Evolutionary conservation across 2,113 vertebrate genomes (phyloP), one percentile per base, ranked within the genome.

Genomic region (Saguinus midas): DNA sequence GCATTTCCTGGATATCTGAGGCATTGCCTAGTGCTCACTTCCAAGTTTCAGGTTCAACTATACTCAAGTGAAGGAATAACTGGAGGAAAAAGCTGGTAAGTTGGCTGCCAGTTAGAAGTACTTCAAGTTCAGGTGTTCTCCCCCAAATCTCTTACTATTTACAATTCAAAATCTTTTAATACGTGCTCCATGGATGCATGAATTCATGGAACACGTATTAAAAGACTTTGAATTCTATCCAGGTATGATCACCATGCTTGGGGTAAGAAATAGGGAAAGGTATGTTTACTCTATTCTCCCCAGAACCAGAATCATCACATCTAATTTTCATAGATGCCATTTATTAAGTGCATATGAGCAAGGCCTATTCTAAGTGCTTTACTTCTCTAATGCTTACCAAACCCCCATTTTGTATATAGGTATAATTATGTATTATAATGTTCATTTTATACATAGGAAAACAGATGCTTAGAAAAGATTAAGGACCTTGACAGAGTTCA

Each of bases 381-480:
- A 58, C 21, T 96, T 87, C 75, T 73, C 45, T 72, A 93, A 61
- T 20, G 40, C 25, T 87, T 73, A 83, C 0, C n/a, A 82, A 92
- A 50, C 9, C 23, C 40, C 27, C 23, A 93, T 70, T 14, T 76
- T 91, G 73, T 40, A 45, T 85, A 40, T 79, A 79, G 78, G 20
- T 32, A 43, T 40, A 76, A n/a, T 68, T 76, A 61, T 43, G 9
- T 66, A 79, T 57, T 82, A 76, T 76, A 90, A 90, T 43, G 73
- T 96, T 82, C 23, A 79, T 91, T 80, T 91, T 73, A 78, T 43
- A 90, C 32, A 76, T 10, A 4, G 58, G 27, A 14, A 90, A 73
- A 87, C 20, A 84, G 21, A 96, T 80, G 52, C 12, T 81, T 90
- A 82, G 37, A 70, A 79, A 96, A 84, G 64, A 90, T 55, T 45